Base-by-base conservation (phyloP, 2,888 invertebrate species). In the Carabus problematicus region DNA sequence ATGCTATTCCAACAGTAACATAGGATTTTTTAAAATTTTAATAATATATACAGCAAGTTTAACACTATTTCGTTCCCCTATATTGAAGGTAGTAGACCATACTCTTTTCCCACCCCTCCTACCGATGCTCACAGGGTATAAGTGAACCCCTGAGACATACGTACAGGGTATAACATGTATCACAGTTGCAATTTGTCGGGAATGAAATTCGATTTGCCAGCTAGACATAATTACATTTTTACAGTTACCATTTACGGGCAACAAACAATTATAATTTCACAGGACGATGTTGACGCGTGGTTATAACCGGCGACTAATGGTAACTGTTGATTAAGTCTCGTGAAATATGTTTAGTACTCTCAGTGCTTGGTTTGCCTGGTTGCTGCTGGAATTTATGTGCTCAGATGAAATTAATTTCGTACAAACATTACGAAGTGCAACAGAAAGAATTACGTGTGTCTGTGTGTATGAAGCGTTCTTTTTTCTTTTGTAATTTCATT, bases 151-250 rank as follows among this genome's bases (percentile, higher is more conserved):
- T 6, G 29, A 29, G 29, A 29, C 29, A 29, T 29, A 29, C 29
- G 29, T 29, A 29, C 29, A 29, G 29, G 29, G 29, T 6, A 29
- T 6, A 6, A 29, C 29, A 29, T 29, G 29, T 29, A 29, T 29
- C 29, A 29, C 29, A 29, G 16, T 19, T 12, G 54, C 54, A 63
- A 63, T 63, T 63, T 63, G 63, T 63, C 64, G 43, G 42, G 16
- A 29, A 42, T 14, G 55, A 55, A 64, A 64, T 64, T 64, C 56
- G 64, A 64, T 64, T 64, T 49, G 8, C 12, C 29, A 45, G 56
- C 64, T 43, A 64, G 56, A 64, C 64, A 64, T n/a, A 45, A 64
- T 64, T 54, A 64, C 56, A 56, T 64, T 64, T 64, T 64, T 64
- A 64, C 64, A 39, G 56, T 56, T 64, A 55, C 56, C 64, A 43